Conservation (phyloP, 1,140 invertebrate species). For the Yoshiicerus persimilis region DNA sequence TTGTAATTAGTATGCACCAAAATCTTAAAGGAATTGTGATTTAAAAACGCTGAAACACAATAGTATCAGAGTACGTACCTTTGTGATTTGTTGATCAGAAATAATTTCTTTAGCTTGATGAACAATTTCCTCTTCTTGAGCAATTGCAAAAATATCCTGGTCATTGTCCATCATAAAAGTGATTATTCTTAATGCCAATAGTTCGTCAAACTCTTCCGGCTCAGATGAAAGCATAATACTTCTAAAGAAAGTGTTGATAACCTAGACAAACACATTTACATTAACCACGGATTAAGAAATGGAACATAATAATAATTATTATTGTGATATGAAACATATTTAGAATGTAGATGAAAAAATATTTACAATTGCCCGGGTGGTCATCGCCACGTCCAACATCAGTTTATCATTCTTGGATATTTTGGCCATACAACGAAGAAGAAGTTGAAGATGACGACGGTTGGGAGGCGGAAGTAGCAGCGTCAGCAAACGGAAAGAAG, state of each 20-base stretch:
- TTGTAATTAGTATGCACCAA: background rate
- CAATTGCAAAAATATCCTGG: constrained; percentile 39
- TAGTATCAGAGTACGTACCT: background rate
- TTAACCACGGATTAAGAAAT: no score
- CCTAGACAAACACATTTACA: constrained; percentile 34
- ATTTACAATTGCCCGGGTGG: constrained; percentile 42
- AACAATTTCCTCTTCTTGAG: constrained; percentile 17
- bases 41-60: no score
- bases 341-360: background rate
- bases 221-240: constrained; percentile 25
- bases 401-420: constrained; percentile 44
- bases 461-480: constrained; percentile 36
- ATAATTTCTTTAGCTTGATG: constrained; percentile 36
- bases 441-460: constrained; percentile 44
- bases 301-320: background rate
- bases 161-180: constrained; percentile 48
- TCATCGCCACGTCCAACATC: constrained; percentile 44
- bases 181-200: constrained; percentile 42
- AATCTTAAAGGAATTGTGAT: background rate
- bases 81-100: constrained; percentile 38
- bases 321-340: background rate
- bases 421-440: constrained; percentile 46
- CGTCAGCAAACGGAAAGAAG: constrained; percentile 42
- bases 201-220: constrained; percentile 41
- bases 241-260: constrained; percentile 45